phyloP scores from a whole-genome alignment of 2,113 vertebrate genomes.

The Aegotheles bennettii region DNA sequence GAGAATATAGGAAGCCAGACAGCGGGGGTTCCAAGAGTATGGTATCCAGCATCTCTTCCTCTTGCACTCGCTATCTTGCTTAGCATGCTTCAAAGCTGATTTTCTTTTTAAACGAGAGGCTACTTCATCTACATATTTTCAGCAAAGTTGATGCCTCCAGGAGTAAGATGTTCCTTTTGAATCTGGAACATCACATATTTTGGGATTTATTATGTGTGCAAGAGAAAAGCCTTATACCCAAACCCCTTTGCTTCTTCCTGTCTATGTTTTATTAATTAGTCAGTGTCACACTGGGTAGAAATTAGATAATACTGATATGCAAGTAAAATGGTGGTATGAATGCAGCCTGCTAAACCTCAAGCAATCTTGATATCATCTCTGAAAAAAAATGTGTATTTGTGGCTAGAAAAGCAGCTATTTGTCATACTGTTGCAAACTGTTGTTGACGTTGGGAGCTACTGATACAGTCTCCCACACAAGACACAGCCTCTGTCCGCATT shows the following conservation, averaged over 20 bases:
- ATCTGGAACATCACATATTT: background rate
- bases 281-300: background rate
- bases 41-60: background rate
- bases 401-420: background rate
- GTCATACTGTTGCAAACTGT: background rate
- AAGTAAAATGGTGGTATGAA: background rate
- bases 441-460: background rate
- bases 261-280: background rate
- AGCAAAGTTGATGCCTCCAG: background rate
- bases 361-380: background rate
- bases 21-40: background rate
- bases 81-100: background rate
- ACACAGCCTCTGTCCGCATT: fast-evolving
- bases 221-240: background rate
- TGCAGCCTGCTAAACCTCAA: background rate
- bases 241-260: background rate
- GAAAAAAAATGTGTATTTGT: background rate
- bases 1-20: background rate
- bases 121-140: background rate
- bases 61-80: background rate
- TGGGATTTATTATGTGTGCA: background rate
- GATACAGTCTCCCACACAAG: background rate
- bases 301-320: background rate
- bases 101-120: background rate
- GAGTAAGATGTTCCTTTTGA: background rate